phyloP scores from a whole-genome alignment of 2,888 invertebrate species.

The Unio pictorum region DNA sequence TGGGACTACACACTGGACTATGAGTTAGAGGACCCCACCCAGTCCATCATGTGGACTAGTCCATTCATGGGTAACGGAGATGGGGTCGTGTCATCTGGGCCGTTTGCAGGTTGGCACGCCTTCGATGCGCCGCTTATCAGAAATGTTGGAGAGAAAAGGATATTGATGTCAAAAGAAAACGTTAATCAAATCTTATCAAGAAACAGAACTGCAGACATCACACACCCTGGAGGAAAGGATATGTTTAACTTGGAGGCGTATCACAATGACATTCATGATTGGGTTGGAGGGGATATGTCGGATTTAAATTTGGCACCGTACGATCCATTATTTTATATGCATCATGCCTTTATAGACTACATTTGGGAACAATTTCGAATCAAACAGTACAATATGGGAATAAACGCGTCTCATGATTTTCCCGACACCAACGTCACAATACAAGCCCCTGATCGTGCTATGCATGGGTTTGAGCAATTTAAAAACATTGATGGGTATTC shows the following conservation, averaged over 20 bases:
- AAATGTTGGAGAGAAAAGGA: too few species aligned
- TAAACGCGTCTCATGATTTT: slow-evolving; percentile 22
- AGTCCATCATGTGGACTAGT: too few species aligned
- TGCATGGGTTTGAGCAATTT: slow-evolving; percentile 33
- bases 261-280: slow-evolving; percentile 37
- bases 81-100: too few species aligned
- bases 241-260: slow-evolving; percentile 36
- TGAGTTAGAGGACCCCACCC: too few species aligned
- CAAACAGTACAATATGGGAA: slow-evolving; percentile 10
- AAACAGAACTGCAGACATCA: slow-evolving; percentile 2
- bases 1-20: too few species aligned
- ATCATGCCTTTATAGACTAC: slow-evolving; percentile 43
- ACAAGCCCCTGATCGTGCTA: slow-evolving; percentile 21
- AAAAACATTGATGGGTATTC: slow-evolving; percentile 29
- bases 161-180: too few species aligned
- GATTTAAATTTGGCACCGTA: slow-evolving; percentile 31
- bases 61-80: too few species aligned
- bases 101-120: too few species aligned
- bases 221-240: slow-evolving; percentile 11
- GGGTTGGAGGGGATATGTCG: slow-evolving; percentile 45
- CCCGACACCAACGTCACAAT: slow-evolving; percentile 7
- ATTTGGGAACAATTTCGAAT: slow-evolving; percentile 39
- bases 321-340: slow-evolving; percentile 46
- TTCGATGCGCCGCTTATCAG: background rate
- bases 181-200: background rate